phyloP scores from a whole-genome alignment of 2,113 vertebrate species.

The Chaetodon trifascialis region DNA sequence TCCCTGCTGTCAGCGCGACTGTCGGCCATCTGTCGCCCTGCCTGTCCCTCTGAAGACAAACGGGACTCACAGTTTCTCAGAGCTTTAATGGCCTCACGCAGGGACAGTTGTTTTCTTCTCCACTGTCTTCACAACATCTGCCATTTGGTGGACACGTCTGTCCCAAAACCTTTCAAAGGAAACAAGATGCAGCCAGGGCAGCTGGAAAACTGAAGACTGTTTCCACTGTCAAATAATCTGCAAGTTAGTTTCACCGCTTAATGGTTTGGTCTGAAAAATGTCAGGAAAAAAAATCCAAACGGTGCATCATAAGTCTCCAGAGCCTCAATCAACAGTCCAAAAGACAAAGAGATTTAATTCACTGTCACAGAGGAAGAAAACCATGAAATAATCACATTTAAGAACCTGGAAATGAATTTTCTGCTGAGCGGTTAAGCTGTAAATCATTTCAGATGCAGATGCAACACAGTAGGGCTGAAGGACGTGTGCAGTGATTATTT shows the following conservation, averaged over 20 bases:
- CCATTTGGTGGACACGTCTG: constrained; percentile 18
- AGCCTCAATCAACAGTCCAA: neutral
- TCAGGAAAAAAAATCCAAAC: too few species aligned
- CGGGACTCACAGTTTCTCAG: neutral
- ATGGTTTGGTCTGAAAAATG: neutral
- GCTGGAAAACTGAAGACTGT: too few species aligned
- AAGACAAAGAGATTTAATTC: neutral
- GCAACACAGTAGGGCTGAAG: neutral
- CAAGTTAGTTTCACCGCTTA: neutral
- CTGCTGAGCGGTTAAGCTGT: neutral
- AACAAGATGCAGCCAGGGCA: neutral
- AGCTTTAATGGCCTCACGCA: constrained; percentile 24
- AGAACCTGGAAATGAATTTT: neutral
- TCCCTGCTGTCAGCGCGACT: neutral
- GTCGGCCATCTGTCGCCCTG: constrained; percentile 45
- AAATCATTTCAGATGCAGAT: neutral
- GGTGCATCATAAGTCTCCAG: neutral
- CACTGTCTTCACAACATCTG: neutral
- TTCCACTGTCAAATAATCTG: too few species aligned
- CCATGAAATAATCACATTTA: neutral
- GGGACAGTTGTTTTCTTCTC: constrained; percentile 45
- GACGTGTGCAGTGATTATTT: too few species aligned
- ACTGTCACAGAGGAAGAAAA: neutral
- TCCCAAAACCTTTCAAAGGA: neutral
- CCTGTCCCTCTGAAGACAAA: constrained; percentile 10